phyloP scores from a whole-genome alignment of 2,888 invertebrate species.

The Chymomyza fuscimana region DNA sequence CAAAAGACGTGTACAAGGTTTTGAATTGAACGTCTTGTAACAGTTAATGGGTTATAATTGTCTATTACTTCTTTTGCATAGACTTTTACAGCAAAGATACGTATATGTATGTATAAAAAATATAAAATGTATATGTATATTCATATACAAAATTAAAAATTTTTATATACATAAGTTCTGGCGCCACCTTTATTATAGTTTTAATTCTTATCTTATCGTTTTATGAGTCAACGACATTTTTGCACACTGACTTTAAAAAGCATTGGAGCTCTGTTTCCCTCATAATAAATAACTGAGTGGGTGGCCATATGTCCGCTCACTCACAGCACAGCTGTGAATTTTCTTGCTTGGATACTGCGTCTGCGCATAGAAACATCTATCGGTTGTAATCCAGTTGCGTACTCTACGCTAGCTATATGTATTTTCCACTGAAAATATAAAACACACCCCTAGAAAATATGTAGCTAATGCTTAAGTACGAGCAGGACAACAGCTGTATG shows the following conservation, averaged over 20 bases:
- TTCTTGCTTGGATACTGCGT: background rate
- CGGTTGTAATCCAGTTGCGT: conserved; percentile 62
- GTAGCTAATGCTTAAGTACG: conserved; percentile 18
- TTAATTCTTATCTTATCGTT: background rate
- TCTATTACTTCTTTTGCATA: too few species aligned
- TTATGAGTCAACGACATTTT: background rate
- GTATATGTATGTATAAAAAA: too few species aligned
- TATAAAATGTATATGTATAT: too few species aligned
- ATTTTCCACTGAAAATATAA: background rate
- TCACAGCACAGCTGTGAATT: background rate
- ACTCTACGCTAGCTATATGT: conserved; percentile 47
- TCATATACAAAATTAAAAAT: too few species aligned
- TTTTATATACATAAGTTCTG: too few species aligned
- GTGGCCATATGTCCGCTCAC: background rate
- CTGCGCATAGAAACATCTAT: conserved; percentile 15
- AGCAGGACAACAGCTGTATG: conserved; percentile 42
- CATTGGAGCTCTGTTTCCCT: background rate
- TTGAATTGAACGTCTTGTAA: too few species aligned
- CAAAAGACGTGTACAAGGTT: too few species aligned
- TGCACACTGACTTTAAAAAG: background rate
- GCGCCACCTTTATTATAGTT: background rate
- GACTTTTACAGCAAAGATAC: too few species aligned
- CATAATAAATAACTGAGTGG: background rate
- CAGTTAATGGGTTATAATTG: too few species aligned
- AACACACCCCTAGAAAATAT: background rate